These are phyloP conservation scores for Eristalis intricaria DNA, from an alignment of 2,888 invertebrate genomes.

Conservation along the genomic window DNA sequence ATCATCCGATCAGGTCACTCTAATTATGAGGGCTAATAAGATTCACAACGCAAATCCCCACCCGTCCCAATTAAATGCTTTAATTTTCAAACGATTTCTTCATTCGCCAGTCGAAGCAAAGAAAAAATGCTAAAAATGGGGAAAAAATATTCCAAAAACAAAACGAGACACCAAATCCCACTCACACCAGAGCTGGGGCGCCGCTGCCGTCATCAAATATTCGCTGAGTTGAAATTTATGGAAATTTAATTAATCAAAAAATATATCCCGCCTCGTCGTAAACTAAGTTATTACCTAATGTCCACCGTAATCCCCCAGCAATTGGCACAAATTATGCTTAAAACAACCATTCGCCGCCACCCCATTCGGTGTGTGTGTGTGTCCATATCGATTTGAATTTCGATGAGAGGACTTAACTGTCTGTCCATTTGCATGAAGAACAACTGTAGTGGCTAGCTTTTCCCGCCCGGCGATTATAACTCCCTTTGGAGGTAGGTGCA, in stretches of 20 bases:
- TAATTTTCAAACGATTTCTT: background rate
- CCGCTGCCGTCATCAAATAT: background rate
- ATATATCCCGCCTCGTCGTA: conserved; percentile 43
- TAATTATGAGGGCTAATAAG: conserved; percentile 19
- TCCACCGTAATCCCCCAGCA: conserved; percentile 52
- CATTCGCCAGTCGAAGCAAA: background rate
- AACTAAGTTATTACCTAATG: conserved; percentile 57
- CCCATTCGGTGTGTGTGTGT: background rate
- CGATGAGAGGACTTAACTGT: conserved; percentile 11
- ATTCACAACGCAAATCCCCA: conserved; percentile 1
- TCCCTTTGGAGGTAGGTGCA: conserved; percentile 1
- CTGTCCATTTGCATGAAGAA: conserved; percentile 51
- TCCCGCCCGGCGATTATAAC: conserved; percentile 34
- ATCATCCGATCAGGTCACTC: conserved; percentile 19
- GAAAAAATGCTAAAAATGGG: background rate
- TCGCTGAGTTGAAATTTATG: conserved; percentile 56
- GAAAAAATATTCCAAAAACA: background rate
- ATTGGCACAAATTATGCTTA: conserved; percentile 59
- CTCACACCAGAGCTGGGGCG: background rate
- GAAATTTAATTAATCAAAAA: conserved; percentile 66
- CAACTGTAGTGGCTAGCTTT: conserved; percentile 15
- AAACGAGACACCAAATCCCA: background rate
- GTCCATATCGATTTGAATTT: conserved; percentile 37
- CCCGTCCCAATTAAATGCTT: background rate
- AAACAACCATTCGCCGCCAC: conserved; percentile 18